Percentiles rank a stretch among this genome's conserved stretches.
Conservation (phyloP, 2,888 invertebrate genomes). For the Euspilapteryx auroguttella region DNA sequence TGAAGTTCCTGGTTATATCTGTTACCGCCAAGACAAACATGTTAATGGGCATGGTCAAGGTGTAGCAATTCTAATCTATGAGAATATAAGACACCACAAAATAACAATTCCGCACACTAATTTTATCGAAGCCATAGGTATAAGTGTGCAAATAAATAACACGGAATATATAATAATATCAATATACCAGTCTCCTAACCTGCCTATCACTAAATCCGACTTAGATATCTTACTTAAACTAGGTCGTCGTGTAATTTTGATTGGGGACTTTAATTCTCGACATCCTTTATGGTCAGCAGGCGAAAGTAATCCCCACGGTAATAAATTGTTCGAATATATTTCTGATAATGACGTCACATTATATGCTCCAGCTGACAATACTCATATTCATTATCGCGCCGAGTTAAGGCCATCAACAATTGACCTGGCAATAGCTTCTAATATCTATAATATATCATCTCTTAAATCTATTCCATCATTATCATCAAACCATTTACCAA, state of each 20-base stretch:
- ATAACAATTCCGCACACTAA: neutral
- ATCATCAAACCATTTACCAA: constrained; percentile 1
- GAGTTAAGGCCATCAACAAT: neutral
- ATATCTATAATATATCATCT: neutral
- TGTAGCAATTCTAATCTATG: neutral
- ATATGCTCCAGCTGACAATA: neutral
- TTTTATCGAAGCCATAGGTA: neutral
- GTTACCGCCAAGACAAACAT: neutral
- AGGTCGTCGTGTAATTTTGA: neutral
- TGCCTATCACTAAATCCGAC: neutral
- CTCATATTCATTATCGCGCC: neutral
- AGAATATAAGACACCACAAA: neutral
- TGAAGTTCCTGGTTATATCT: neutral
- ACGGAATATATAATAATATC: too few species aligned
- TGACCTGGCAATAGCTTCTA: neutral
- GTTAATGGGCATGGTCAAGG: too few species aligned
- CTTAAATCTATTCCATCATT: neutral
- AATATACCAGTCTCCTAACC: too few species aligned
- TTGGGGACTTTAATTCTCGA: too few species aligned
- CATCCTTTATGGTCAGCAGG: neutral
- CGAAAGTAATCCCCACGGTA: neutral
- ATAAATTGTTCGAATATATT: neutral
- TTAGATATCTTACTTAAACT: neutral
- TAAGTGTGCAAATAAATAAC: neutral
- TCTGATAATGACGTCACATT: neutral